Conservation (phyloP, 2,888 invertebrate genomes). For the Leptogaster cylindrica region DNA sequence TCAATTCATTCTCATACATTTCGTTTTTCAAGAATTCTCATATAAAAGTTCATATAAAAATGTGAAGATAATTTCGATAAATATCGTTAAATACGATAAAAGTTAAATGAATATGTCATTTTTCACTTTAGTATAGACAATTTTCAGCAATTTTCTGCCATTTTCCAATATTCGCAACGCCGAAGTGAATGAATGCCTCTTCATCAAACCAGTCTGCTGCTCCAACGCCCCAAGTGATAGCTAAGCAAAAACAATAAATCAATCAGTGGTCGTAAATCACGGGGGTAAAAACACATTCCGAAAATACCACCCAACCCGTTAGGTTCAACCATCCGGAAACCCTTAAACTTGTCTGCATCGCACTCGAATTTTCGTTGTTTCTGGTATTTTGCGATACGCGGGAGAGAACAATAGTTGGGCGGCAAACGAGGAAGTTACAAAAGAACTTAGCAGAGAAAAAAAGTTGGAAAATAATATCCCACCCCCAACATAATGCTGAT, state of each 20-base stretch:
- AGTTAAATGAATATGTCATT: too few species aligned
- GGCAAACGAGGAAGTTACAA: conserved; percentile 24
- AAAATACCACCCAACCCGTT: conserved; percentile 41
- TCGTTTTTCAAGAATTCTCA: too few species aligned
- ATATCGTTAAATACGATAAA: too few species aligned
- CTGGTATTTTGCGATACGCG: neutral
- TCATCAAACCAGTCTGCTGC: conserved; percentile 23
- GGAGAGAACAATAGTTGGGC: neutral
- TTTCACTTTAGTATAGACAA: neutral
- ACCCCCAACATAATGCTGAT: neutral
- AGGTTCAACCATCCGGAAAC: conserved; percentile 35
- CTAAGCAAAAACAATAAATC: conserved; percentile 47
- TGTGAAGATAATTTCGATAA: too few species aligned
- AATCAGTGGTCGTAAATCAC: conserved; percentile 47
- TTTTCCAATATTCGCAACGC: conserved; percentile 14
- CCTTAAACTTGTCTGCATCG: conserved; percentile 41
- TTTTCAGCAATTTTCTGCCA: conserved; percentile 1
- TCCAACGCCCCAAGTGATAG: conserved; percentile 38
- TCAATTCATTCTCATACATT: too few species aligned
- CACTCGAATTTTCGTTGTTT: conserved; percentile 25
- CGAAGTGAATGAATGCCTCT: conserved; percentile 1
- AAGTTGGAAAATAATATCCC: conserved; percentile 31
- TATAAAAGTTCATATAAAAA: too few species aligned
- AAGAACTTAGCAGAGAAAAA: conserved; percentile 24
- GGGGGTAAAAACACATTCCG: conserved; percentile 44